Percentiles rank a stretch among this genome's conserved stretches.
Conservation (phyloP, 2,797 vertebrate genomes). For the Ctenopoma multispine region DNA sequence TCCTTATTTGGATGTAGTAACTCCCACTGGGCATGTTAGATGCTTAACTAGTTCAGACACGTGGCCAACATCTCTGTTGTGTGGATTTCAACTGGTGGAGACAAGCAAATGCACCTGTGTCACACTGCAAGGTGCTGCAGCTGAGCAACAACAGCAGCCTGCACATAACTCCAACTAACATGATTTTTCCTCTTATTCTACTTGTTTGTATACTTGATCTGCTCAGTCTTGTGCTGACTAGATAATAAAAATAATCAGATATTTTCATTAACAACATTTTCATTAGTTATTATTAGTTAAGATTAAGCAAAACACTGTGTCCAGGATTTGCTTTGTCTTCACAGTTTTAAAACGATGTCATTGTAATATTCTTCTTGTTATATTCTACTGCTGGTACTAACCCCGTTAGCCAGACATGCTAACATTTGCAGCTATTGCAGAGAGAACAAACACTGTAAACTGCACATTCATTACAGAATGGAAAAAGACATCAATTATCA, state of each 20-base stretch:
- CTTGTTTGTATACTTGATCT: neutral
- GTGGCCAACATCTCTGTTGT: conserved; percentile 58
- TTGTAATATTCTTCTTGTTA: neutral
- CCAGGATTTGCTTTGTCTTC: neutral
- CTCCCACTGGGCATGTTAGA: conserved; percentile 64
- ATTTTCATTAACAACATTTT: neutral
- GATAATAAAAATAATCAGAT: neutral
- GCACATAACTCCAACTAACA: conserved; percentile 4
- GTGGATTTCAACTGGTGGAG: conserved; percentile 63
- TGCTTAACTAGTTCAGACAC: conserved; percentile 69
- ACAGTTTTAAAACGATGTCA: neutral
- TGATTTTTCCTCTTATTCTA: neutral
- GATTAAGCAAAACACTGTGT: neutral
- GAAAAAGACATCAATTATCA: too few relatives aligned
- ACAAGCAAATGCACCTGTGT: conserved; percentile 69
- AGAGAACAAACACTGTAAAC: neutral
- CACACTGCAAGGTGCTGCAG: conserved; percentile 60
- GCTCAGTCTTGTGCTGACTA: conserved; percentile 2
- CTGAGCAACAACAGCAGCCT: conserved; percentile 50
- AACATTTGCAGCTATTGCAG: neutral
- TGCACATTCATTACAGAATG: neutral
- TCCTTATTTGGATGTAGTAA: conserved; percentile 63
- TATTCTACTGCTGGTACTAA: neutral
- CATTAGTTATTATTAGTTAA: too few relatives aligned
- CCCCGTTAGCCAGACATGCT: neutral